Conservation (phyloP, 2,888 invertebrate genomes). For the Aromia moschata region DNA sequence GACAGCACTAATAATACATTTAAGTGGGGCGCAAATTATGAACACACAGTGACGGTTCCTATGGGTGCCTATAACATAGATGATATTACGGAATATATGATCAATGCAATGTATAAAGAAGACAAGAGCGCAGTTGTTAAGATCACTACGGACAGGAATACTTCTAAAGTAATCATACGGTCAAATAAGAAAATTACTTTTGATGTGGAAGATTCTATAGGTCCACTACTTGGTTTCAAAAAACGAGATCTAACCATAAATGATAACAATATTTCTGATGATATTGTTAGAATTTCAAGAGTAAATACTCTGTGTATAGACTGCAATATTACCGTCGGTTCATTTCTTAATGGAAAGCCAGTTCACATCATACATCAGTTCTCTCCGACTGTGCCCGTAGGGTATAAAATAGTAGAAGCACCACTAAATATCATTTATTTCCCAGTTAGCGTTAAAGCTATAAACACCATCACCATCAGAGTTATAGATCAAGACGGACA, state of each 20-base stretch:
- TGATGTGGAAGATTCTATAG: background rate
- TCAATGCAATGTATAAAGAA: background rate
- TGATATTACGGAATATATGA: background rate
- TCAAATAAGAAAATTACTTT: background rate
- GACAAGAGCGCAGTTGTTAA: background rate
- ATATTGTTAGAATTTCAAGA: background rate
- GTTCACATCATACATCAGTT: slow-evolving; percentile 23
- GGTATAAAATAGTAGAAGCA: slow-evolving; percentile 31
- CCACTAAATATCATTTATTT: slow-evolving; percentile 20
- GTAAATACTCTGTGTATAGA: slow-evolving; percentile 2
- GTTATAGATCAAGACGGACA: slow-evolving; percentile 27
- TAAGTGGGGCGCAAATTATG: slow-evolving; percentile 1
- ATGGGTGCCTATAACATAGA: background rate
- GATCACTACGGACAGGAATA: background rate
- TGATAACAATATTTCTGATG: background rate
- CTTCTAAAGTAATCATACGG: background rate
- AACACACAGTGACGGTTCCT: background rate
- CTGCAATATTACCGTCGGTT: background rate
- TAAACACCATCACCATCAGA: slow-evolving; percentile 27
- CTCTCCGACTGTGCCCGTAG: slow-evolving; percentile 25
- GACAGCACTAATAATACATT: slow-evolving; percentile 52
- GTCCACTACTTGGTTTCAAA: background rate
- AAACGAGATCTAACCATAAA: background rate
- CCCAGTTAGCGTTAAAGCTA: slow-evolving; percentile 8
- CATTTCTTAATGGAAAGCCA: background rate